These are phyloP conservation scores for Patella depressa DNA, from an alignment of 2,888 invertebrate genomes.

Conservation along the genomic window DNA sequence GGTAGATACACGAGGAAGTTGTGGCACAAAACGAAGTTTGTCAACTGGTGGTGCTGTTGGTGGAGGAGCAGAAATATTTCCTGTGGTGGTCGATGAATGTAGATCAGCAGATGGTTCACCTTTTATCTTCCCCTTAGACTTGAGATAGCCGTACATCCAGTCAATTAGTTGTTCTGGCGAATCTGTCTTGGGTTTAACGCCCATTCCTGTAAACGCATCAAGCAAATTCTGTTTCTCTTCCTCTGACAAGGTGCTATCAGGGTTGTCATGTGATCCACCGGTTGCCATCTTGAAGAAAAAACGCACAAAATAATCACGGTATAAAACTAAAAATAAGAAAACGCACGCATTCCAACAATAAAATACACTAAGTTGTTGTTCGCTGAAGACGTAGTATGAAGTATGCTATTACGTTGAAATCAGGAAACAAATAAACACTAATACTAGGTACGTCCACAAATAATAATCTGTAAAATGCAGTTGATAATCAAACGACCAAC, in stretches of 20 bases:
- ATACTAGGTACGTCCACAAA: too few species aligned
- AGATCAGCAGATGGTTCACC: neutral
- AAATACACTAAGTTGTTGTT: neutral
- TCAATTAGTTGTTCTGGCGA: neutral
- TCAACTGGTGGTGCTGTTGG: neutral
- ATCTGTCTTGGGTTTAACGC: neutral
- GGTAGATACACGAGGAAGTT: constrained; percentile 1
- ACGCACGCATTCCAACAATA: neutral
- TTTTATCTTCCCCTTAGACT: neutral
- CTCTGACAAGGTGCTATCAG: neutral
- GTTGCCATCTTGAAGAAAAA: neutral
- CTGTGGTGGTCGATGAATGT: neutral
- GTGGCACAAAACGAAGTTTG: neutral
- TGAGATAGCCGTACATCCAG: neutral
- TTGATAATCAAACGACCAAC: too few species aligned
- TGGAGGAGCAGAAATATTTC: neutral
- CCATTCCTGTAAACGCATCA: neutral
- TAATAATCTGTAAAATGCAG: too few species aligned
- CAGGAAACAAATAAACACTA: too few species aligned
- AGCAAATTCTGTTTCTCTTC: neutral
- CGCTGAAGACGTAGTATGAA: too few species aligned
- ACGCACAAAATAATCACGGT: neutral
- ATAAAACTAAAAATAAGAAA: neutral
- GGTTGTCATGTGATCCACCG: neutral
- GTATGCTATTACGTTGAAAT: too few species aligned